Evolutionary conservation across 2,888 invertebrate genomes (phyloP).

Genomic region (Pilophorus perplexus): DNA sequence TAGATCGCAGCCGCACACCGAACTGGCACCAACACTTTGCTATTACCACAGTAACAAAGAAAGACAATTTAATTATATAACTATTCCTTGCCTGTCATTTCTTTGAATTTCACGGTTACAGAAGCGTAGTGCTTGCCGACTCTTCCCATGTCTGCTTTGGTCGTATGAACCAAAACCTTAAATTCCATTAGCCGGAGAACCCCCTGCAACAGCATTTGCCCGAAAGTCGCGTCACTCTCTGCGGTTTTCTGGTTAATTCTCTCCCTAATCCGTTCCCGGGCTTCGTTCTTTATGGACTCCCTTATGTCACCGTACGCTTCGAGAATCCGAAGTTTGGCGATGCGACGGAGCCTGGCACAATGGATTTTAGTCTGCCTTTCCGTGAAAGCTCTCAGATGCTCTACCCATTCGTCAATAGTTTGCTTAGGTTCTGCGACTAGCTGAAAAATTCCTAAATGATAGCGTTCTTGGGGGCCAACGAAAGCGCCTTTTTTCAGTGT

Average conservation of each 20-base stretch:
- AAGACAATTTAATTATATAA: too few species aligned
- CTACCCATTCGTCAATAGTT: constrained; percentile 26
- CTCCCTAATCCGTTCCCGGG: constrained; percentile 5
- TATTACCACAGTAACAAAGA: too few species aligned
- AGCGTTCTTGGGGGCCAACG: too few species aligned
- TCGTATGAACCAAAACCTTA: constrained; percentile 10
- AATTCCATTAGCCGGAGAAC: constrained; percentile 1
- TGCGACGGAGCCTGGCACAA: background rate
- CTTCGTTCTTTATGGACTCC: constrained; percentile 15
- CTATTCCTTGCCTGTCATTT: background rate
- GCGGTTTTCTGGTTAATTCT: background rate
- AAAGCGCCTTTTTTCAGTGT: too few species aligned
- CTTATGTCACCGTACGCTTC: constrained; percentile 17
- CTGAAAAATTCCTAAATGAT: background rate
- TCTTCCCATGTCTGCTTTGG: background rate
- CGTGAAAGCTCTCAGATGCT: constrained; percentile 12
- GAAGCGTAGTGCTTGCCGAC: constrained; percentile 12
- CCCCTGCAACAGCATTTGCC: constrained; percentile 7
- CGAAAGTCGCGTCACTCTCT: constrained; percentile 2
- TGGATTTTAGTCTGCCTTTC: constrained; percentile 6
- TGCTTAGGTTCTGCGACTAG: constrained; percentile 2
- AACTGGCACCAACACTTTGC: too few species aligned
- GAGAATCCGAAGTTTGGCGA: constrained; percentile 9
- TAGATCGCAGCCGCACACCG: too few species aligned
- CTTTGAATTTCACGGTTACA: background rate